Evolutionary conservation across 2,797 vertebrate genomes (phyloP), one percentile per base, ranked within the genome.

Genomic region (Perodicticus potto): DNA sequence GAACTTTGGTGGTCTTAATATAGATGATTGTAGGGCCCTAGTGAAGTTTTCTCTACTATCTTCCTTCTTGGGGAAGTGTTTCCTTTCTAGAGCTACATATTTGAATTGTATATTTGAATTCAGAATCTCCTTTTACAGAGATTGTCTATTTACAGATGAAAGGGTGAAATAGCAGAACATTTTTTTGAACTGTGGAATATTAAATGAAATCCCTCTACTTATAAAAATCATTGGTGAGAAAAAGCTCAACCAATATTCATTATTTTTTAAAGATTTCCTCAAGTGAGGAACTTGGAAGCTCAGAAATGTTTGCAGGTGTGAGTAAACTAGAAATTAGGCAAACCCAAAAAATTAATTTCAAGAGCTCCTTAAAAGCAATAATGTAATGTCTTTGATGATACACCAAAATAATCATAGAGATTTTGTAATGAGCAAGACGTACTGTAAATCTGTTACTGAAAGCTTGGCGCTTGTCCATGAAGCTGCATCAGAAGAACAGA

Each of bases 311-410:
- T 96, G 95, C 74, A 95, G 63, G 67, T 95, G 27, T 87, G 72
- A 95, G n/a, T 37, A 91, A 95, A 92, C 82, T 74, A 77, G 40
- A 95, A 95, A 86, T 85, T 93, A 87, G 40, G 81, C 63, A 85
- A 94, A 72, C 16, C 10, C 29, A 49, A 84, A 82, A 78, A 91
- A 55, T 53, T 82, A 86, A 95, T 59, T 97, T 84, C 32, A 89
- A 91, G 89, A 81, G 23, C 37, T n/a, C 19, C 43, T 95, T 81
- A 87, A 92, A 83, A n/a, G 27, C 45, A 87, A 59, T n/a, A 77
- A 84, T 86, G 22, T 67, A 93, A 86, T 84, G 19, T 86, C 53
- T 93, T 93, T 92, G 95, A 92, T 94, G 73, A 92, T 37, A 91
- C 45, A 27, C 57, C 0, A 17, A 88, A 43, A 82, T 93, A 92